Conservation (phyloP, 2,797 vertebrate species). For the Eremophila alpestris region DNA sequence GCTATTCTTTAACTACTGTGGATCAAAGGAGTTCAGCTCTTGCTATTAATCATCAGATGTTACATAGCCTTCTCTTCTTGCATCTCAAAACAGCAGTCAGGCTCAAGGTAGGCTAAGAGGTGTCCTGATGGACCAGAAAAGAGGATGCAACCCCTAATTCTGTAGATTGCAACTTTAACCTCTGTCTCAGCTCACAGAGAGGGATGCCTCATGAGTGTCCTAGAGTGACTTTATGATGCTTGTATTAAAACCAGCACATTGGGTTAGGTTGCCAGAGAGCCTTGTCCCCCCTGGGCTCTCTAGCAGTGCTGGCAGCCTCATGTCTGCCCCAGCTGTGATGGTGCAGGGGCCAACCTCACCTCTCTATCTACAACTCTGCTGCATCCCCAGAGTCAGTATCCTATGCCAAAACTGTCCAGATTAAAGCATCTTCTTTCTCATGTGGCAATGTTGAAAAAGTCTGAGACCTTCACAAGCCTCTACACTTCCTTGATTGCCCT, state of each 20-base stretch:
- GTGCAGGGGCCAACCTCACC: not conserved
- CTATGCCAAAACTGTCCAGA: not conserved
- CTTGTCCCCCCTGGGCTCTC: not conserved
- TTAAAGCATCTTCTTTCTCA: not conserved
- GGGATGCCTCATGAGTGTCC: not conserved
- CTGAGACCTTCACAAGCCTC: not conserved
- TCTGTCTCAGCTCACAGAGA: not conserved
- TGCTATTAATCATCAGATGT: not conserved
- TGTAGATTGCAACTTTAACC: not conserved
- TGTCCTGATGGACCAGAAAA: not conserved
- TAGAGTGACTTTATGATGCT: not conserved
- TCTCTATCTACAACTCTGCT: not conserved
- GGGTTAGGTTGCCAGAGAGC: not conserved
- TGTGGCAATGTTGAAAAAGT: not conserved
- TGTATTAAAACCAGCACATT: not conserved
- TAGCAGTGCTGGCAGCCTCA: fast-evolving
- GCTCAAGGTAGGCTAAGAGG: not conserved
- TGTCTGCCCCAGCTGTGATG: not conserved
- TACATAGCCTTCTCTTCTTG: not conserved
- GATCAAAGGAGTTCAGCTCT: not conserved
- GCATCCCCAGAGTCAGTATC: not conserved
- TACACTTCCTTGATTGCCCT: not conserved
- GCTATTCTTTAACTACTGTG: not conserved
- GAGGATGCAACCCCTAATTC: not conserved
- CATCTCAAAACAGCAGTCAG: not conserved